phyloP scores from a whole-genome alignment of 2,113 vertebrate species.

The Apaloderma vittatum region DNA sequence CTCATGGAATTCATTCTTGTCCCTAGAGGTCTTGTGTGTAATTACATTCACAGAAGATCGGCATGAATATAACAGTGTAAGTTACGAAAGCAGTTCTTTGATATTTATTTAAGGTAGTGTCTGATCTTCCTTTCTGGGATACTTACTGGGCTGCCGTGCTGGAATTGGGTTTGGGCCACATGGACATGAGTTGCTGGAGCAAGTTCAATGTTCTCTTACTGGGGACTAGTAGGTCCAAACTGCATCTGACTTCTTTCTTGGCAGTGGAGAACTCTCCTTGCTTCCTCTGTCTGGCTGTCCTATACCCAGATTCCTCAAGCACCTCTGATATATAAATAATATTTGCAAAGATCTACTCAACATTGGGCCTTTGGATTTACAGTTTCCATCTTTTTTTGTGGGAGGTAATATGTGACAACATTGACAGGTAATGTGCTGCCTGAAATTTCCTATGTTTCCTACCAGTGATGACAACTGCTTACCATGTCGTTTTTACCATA shows the following conservation, averaged over 20 bases:
- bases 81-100: not conserved
- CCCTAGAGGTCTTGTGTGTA: not conserved
- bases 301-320: not conserved
- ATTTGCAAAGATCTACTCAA: not conserved
- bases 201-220: not conserved
- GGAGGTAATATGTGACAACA: not conserved
- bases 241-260: not conserved
- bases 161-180: not conserved
- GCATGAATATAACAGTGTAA: not conserved
- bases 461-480: not conserved
- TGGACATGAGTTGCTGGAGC: not conserved
- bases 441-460: not conserved
- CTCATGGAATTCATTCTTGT: not conserved
- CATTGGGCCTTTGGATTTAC: not conserved
- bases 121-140: not conserved
- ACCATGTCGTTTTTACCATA: not conserved
- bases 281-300: not conserved
- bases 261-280: not conserved
- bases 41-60: not conserved
- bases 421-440: not conserved
- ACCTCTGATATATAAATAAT: not conserved
- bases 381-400: not conserved
- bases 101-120: not conserved
- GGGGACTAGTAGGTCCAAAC: not conserved
- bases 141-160: not conserved